Percentiles rank a stretch among this genome's conserved stretches.
phyloP scores from a whole-genome alignment of 2,888 invertebrate species.

The Lamellibrachia columna region DNA sequence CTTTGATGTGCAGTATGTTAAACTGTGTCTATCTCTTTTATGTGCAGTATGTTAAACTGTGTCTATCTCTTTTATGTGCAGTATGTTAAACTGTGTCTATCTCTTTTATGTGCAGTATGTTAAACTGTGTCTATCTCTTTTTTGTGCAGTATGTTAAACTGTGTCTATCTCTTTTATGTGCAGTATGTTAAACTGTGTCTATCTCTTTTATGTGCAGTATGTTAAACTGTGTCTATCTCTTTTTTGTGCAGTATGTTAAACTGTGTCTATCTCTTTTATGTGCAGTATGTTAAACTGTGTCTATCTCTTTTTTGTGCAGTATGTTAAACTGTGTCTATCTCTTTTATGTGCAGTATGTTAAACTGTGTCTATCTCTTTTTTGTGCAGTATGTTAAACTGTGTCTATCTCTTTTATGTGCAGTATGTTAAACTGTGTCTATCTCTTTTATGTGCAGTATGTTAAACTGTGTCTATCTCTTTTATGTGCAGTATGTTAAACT shows the following conservation, averaged over 20 bases:
- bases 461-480: background rate
- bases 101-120: background rate
- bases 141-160: background rate
- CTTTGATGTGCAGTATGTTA: background rate
- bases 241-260: background rate
- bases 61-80: background rate
- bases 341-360: background rate
- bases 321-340: background rate
- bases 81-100: background rate
- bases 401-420: background rate
- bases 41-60: background rate
- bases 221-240: background rate
- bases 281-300: background rate
- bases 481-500: background rate
- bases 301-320: background rate
- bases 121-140: background rate
- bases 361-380: too few species aligned
- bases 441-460: background rate
- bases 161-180: background rate
- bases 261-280: too few species aligned
- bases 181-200: background rate
- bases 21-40: too few species aligned
- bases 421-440: background rate
- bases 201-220: background rate
- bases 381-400: background rate